Evolutionary conservation across 2,888 invertebrate genomes (phyloP).

Genomic region (Mesoligia furuncula): DNA sequence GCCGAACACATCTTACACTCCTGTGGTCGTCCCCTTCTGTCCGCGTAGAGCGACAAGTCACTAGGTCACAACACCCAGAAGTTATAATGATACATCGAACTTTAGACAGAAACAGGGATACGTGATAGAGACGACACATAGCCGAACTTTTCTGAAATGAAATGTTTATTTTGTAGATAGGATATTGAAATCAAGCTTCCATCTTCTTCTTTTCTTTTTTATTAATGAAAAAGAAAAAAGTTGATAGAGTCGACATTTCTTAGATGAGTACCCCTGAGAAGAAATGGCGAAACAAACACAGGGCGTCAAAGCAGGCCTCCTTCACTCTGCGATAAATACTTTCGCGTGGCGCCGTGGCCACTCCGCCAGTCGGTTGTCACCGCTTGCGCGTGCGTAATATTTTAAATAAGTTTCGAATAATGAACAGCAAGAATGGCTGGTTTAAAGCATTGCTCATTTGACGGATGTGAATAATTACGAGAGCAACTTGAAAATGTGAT

Average conservation of each 20-base stretch:
- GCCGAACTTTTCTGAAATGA: not conserved
- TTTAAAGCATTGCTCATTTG: too few relatives aligned
- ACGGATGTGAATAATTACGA: too few relatives aligned
- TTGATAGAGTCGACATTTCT: not conserved
- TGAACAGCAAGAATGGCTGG: too few relatives aligned
- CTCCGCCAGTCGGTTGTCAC: too few relatives aligned
- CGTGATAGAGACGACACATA: not conserved
- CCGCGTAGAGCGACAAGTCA: conserved; percentile 54
- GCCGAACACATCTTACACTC: conserved; percentile 24
- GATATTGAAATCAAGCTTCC: too few relatives aligned
- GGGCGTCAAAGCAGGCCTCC: too few relatives aligned
- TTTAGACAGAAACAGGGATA: not conserved
- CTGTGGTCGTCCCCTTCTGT: conserved; percentile 43
- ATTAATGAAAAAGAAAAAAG: not conserved
- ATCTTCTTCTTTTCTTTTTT: too few relatives aligned
- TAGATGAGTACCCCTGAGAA: not conserved
- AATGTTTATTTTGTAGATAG: not conserved
- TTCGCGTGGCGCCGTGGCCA: too few relatives aligned
- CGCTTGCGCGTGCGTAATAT: too few relatives aligned
- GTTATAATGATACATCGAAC: conserved; percentile 10
- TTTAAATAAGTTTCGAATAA: too few relatives aligned
- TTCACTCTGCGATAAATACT: too few relatives aligned
- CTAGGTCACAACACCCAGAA: conserved; percentile 17
- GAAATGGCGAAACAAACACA: not conserved
- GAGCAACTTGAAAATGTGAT: too few relatives aligned